Conservation (phyloP, 2,797 vertebrate species). For the Glossophaga mutica region DNA sequence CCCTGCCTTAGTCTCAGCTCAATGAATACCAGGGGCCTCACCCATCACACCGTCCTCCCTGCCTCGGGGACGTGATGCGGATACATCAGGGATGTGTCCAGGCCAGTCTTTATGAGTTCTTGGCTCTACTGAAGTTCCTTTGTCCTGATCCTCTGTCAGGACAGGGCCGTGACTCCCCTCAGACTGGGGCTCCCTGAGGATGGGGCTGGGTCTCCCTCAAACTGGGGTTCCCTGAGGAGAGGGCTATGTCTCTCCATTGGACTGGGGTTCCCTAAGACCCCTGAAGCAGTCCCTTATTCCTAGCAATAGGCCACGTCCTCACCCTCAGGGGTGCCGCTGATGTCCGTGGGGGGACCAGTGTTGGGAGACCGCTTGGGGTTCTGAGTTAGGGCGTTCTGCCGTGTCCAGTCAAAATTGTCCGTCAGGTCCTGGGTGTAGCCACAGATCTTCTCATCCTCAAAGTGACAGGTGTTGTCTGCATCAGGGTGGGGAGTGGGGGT, state of each 20-base stretch:
- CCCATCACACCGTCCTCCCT: not conserved
- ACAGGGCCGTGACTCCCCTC: not conserved
- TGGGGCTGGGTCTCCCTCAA: not conserved
- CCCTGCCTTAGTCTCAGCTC: not conserved
- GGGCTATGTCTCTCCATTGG: not conserved
- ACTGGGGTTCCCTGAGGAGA: not conserved
- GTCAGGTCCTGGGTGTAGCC: constrained; percentile 94
- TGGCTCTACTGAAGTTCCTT: not conserved
- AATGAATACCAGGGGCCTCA: not conserved
- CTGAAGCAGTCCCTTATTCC: not conserved
- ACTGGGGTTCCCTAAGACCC: not conserved
- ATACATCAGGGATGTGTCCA: not conserved
- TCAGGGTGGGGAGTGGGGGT: too few species aligned
- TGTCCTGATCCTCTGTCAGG: not conserved
- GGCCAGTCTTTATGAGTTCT: not conserved
- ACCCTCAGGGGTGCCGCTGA: constrained; percentile 94
- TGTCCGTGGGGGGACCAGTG: constrained; percentile 93
- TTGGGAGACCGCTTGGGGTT: constrained; percentile 95
- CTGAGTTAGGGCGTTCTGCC: constrained; percentile 93
- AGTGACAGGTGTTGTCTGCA: constrained; percentile 90
- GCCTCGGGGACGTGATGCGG: too few species aligned
- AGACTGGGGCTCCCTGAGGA: not conserved
- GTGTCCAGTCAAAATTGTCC: constrained; percentile 96
- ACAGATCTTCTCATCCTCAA: constrained; percentile 94
- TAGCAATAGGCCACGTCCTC: constrained; percentile 28